Conservation (phyloP, 2,797 vertebrate genomes). For the Pipistrellus kuhlii region DNA sequence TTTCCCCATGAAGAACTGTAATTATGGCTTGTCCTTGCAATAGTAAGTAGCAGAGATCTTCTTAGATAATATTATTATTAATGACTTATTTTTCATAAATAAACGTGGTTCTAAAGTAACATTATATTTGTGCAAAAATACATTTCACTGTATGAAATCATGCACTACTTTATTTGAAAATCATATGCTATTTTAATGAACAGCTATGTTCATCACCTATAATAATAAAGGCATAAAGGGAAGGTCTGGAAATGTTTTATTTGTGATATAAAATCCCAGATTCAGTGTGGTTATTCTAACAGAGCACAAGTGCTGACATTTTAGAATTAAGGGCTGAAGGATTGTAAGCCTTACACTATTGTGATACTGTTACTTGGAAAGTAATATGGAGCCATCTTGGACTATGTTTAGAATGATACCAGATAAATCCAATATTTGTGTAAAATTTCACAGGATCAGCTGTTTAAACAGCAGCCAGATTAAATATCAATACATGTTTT, state of each 20-base stretch:
- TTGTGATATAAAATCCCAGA: background rate
- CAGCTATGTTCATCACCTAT: background rate
- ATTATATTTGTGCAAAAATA: constrained; percentile 24
- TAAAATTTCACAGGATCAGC: constrained; percentile 77
- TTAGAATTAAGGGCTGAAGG: constrained; percentile 64
- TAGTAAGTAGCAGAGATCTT: background rate
- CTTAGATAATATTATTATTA: constrained; percentile 1
- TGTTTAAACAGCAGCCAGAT: constrained; percentile 79
- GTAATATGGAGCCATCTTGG: constrained; percentile 68
- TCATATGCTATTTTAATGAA: background rate
- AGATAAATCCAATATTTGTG: constrained; percentile 73
- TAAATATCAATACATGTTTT: constrained; percentile 83
- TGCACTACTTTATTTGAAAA: constrained; percentile 30
- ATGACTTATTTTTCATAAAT: constrained; percentile 22
- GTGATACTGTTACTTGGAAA: constrained; percentile 59
- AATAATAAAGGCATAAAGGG: constrained; percentile 5
- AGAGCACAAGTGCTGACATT: constrained; percentile 46
- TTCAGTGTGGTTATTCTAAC: constrained; percentile 69
- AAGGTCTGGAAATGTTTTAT: constrained; percentile 25
- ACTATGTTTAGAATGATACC: constrained; percentile 64
- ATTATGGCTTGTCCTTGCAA: background rate
- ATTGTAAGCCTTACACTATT: constrained; percentile 65
- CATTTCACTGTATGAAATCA: constrained; percentile 18
- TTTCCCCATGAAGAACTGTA: background rate
- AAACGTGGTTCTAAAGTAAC: constrained; percentile 1